These are phyloP conservation scores for Drosophila eugracilis DNA, from an alignment of 1,140 invertebrate genomes.

Conservation along the genomic window DNA sequence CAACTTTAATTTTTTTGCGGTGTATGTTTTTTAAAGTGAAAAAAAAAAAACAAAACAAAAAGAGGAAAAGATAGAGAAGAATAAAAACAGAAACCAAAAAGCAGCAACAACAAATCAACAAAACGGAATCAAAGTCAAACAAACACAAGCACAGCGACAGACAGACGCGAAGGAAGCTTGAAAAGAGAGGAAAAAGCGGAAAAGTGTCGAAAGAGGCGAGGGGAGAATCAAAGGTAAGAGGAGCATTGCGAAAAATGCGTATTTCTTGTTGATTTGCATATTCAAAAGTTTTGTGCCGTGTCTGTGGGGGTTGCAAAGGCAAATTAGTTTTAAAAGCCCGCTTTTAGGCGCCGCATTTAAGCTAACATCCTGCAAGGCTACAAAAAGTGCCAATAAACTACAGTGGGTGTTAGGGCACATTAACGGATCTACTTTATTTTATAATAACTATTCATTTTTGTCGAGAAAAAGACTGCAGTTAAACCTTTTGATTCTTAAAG, in stretches of 20 bases:
- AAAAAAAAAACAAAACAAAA: constrained; percentile 11
- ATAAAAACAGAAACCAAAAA: constrained; percentile 16
- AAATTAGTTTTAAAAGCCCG: constrained; percentile 16
- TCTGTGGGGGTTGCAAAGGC: constrained; percentile 12
- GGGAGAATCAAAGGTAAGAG: constrained; percentile 20
- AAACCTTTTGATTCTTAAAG: no score
- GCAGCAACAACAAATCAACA: constrained; percentile 41
- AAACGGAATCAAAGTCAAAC: constrained; percentile 38
- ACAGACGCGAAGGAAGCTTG: constrained; percentile 11
- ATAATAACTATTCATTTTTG: no score
- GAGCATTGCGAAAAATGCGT: constrained; percentile 24
- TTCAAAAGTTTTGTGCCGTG: neutral
- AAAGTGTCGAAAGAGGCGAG: neutral
- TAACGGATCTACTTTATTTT: neutral
- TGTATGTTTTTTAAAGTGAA: constrained; percentile 33
- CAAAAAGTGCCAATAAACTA: neutral
- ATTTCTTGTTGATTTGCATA: neutral
- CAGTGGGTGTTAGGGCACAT: neutral
- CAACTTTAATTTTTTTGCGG: constrained; percentile 44
- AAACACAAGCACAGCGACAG: constrained; percentile 20
- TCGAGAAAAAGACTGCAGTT: no score
- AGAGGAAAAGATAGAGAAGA: neutral
- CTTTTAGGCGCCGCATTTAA: constrained; percentile 14
- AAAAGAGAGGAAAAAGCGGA: neutral
- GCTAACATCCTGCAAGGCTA: constrained; percentile 5